Base-by-base conservation (phyloP, 2,797 vertebrate genomes). In the Sternotherus odoratus region DNA sequence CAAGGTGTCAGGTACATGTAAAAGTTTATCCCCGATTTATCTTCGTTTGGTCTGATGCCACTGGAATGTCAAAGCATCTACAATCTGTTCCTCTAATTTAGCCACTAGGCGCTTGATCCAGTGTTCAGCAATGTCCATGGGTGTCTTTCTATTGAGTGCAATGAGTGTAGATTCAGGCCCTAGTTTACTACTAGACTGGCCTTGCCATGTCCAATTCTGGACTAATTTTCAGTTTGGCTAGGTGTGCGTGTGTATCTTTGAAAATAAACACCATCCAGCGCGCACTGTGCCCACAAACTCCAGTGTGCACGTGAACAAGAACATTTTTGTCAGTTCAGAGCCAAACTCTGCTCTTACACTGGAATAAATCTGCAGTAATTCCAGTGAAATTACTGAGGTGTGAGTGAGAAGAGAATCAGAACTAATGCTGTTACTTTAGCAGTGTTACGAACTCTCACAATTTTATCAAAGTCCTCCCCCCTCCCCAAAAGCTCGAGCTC, bases 401-500 rank as follows among this genome's bases (percentile, higher is more conserved):
- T 82, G 57, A 39, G 88, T 79, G 23, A 54, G 23, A 48, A 56
- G 49, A 78, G 19, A 85, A 36, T 74, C 79, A 46, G 33, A 21
- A 60, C 86, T 91, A 74, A 16, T 74, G 69, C 43, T 63, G 30
- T 69, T 39, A 36, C 10, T 39, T 23, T 39, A 69, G n/a, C 26
- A 74, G 24, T 69, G n/a, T 74, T 74, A 43, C 69, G 39, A 72
- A 72, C 66, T 72, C 36, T 39, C 36, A 72, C 23, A 48, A 30
- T 75, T 75, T 48, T 48, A 75, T 75, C 43, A 75, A 43, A 43
- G 43, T n/a, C n/a, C n/a, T n/a, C n/a, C n/a, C n/a, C n/a, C n/a
- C n/a, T n/a, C 39, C 66, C 39, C 56, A 0, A 1, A 81, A 63
- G 11, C 39, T 89, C 53, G 1, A 0, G 0, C 72, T 88, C 72